Base-by-base conservation (phyloP, 2,888 invertebrate species). In the Kryphioiulus occultus region DNA sequence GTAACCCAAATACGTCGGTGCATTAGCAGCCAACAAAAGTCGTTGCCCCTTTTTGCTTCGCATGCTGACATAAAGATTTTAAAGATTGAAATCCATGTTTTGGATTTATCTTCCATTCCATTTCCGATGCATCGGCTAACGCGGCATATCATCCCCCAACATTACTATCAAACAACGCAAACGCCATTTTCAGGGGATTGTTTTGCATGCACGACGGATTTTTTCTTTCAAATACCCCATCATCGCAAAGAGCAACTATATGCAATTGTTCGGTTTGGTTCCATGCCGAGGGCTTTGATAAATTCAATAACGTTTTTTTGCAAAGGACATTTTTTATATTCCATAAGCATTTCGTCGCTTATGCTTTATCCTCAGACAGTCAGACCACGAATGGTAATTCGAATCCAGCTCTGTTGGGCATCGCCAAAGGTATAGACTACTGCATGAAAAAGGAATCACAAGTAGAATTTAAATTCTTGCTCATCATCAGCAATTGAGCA, bases 91-190 rank as follows among this genome's bases (percentile, higher is more conserved):
- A 68, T 68, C 68, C 68, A 68, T 68, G 68, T 68, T 68, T 68
- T 68, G 68, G 68, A 68, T 68, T 68, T 68, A 68, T 68, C 68
- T 68, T 68, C 26, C 68, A 68, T 68, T 68, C 68, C 68, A 68
- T 68, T 68, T 68, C 68, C 68, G 68, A 68, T 68, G 19, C 26
- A 68, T 68, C 68, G 68, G 68, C 26, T 68, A 68, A 26, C 68
- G 19, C 26, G 68, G 68, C 68, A 26, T 68, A 68, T 68, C 68
- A 68, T 68, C 68, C 68, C 68, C 68, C 26, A 68, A 68, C 68
- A 68, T 68, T 68, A 68, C 68, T 26, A 26, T 22, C 68, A 68
- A 68, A 68, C 68, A 68, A 68, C 68, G 26, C 68, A 68, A 68
- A 68, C 68, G 68, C 68, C 68, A 68, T 68, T 68, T 44, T 68